Base-by-base conservation (phyloP, 2,113 vertebrate genomes). In the Cyrtonyx montezumae region DNA sequence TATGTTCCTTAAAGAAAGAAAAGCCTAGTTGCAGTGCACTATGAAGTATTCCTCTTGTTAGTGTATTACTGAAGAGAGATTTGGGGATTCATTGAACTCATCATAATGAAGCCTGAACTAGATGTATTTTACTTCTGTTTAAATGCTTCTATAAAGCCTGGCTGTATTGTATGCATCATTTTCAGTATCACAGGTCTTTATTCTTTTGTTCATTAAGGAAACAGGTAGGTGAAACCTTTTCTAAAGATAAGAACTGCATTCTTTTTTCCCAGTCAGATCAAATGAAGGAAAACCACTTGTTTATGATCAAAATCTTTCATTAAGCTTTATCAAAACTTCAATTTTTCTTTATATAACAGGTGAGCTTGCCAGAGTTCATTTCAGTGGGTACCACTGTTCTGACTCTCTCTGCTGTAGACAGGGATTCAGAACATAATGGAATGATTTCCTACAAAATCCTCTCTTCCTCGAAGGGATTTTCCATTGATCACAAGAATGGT, bases 371-470 rank as follows among this genome's bases (percentile, higher is more conserved):
- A 30, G 98, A 99, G 75, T 65, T 93, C 28, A 93, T 96, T 67
- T 81, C 98, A 42, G 28, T 92, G 59, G 94, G 97, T 90, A 86
- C 93, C 6, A 84, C 96, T 48, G 83, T 99, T 84, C 75, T 99
- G 90, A 97, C 97, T 0, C 95, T 99, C 59, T 97, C 95, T n/a
- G 98, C 99, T 61, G 96, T 89, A 6, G 99, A 99, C 46, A 97
- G 79, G 86, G 99, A 99, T 91, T 96, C 97, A 2, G 98, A 97
- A 45, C 91, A 87, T 61, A 98, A 98, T 37, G 97, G 98, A 61
- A 94, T 97, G 40, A 85, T 99, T 96, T 97, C 96, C 67, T 99
- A 99, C 94, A 98, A 97, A 94, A 98, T 99, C 42, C 94, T 99
- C 25, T 97, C 98, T 28, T 97, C 98, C 66, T 87, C 96, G 53